These are phyloP conservation scores for Micronisus gabar DNA, from an alignment of 2,113 vertebrate genomes.

Conservation along the genomic window DNA sequence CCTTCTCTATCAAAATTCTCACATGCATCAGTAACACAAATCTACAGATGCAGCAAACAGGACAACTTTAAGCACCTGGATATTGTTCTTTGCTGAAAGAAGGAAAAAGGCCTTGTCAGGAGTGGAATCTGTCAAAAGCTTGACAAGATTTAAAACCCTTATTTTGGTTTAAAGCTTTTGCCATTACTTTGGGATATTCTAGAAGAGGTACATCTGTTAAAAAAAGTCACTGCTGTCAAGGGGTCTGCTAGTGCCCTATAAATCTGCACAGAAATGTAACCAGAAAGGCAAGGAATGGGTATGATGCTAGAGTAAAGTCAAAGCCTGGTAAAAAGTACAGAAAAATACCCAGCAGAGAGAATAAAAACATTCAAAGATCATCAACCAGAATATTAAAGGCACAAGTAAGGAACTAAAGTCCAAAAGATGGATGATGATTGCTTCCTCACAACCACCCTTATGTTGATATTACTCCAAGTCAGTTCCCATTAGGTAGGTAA, in stretches of 20 bases:
- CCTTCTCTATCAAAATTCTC: not conserved
- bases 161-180: not conserved
- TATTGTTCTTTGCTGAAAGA: not conserved
- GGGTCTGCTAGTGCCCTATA: not conserved
- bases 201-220: not conserved
- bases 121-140: not conserved
- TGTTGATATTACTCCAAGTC: accelerated
- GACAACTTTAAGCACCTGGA: not conserved
- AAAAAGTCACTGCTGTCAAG: not conserved
- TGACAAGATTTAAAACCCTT: not conserved
- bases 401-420: not conserved
- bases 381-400: not conserved
- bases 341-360: not conserved
- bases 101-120: not conserved
- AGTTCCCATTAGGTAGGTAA: not conserved
- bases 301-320: not conserved
- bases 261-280: not conserved
- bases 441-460: not conserved
- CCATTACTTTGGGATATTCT: not conserved
- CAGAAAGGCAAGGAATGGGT: not conserved
- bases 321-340: not conserved
- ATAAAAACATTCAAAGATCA: not conserved
- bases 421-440: not conserved
- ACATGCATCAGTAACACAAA: not conserved
- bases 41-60: not conserved